Conservation (phyloP, 2,113 vertebrate species). For the Crocuta crocuta region DNA sequence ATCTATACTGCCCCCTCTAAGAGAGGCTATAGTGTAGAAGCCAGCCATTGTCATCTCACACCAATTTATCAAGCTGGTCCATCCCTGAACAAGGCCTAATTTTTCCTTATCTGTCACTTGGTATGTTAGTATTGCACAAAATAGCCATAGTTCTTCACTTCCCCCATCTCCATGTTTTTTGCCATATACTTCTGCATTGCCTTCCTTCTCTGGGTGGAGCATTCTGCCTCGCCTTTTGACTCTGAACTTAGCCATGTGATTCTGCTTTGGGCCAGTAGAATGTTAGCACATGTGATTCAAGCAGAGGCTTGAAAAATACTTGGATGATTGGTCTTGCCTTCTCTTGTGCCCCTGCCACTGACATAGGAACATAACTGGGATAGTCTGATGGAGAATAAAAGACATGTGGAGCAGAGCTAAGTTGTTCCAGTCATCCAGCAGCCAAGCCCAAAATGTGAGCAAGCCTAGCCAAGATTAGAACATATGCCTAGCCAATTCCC, state of each 20-base stretch:
- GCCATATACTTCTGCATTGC: background rate
- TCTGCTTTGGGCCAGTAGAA: background rate
- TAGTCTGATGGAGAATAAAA: background rate
- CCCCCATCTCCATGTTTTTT: background rate
- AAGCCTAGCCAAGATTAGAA: constrained; percentile 7
- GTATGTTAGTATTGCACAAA: background rate
- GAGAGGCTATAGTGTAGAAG: background rate
- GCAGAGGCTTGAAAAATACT: constrained; percentile 1
- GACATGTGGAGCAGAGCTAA: background rate
- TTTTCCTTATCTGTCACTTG: background rate
- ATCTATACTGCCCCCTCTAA: background rate
- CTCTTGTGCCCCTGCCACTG: background rate
- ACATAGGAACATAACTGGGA: background rate
- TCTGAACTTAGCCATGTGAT: background rate
- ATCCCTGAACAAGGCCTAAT: background rate
- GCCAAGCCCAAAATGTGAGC: background rate
- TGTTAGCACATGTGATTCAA: background rate
- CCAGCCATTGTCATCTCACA: background rate
- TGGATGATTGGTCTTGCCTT: background rate
- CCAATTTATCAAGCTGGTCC: background rate
- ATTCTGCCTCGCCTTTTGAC: background rate
- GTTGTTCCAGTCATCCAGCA: background rate
- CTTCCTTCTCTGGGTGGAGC: background rate
- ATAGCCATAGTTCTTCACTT: background rate
- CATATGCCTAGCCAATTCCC: background rate